Conservation (phyloP, 2,113 vertebrate genomes). For the Petaurus breviceps region DNA sequence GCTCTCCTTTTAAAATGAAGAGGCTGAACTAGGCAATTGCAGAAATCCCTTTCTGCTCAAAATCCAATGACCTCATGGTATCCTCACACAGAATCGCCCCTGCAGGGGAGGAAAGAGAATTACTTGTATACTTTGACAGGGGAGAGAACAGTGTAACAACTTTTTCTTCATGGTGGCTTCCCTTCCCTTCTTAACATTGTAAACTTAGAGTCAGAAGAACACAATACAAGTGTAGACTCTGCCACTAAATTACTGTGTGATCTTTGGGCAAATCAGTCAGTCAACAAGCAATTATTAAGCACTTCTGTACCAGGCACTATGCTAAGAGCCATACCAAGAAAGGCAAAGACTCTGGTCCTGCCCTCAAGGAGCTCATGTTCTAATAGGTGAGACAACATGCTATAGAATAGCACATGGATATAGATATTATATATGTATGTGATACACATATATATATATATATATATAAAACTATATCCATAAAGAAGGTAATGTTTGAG, state of each 20-base stretch:
- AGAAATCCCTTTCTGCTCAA: not conserved
- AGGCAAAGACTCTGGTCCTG: not conserved
- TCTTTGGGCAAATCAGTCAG: not conserved
- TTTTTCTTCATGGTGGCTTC: not conserved
- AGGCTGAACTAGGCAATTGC: not conserved
- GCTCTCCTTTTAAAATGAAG: not conserved
- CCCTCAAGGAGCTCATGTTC: not conserved
- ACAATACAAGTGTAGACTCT: not conserved
- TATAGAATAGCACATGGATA: not conserved
- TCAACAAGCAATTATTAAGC: not conserved
- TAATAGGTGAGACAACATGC: not conserved
- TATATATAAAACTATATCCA: not conserved
- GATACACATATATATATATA: too few relatives aligned
- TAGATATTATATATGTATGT: too few relatives aligned
- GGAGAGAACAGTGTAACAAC: not conserved
- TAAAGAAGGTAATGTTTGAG: not conserved
- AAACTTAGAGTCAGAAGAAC: not conserved
- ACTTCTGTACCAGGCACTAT: not conserved
- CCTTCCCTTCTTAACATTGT: not conserved
- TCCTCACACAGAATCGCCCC: not conserved
- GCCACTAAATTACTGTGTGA: not conserved
- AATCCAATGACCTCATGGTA: not conserved
- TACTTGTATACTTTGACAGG: not conserved
- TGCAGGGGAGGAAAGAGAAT: not conserved
- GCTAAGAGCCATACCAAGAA: not conserved